phyloP scores from a whole-genome alignment of 2,888 invertebrate genomes.

The Aphodius granarius region DNA sequence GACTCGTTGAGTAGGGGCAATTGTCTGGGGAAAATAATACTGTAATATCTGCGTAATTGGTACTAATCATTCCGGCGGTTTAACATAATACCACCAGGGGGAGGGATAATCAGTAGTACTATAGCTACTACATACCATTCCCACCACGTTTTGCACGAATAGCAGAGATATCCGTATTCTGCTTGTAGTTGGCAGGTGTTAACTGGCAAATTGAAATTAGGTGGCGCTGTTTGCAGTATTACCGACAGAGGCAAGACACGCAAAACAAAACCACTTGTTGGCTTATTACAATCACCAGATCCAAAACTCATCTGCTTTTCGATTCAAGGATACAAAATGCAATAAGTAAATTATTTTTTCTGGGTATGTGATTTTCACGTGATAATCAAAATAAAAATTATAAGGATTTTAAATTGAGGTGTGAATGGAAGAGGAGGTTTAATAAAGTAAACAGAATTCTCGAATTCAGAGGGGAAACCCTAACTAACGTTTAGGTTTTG shows the following conservation, averaged over 20 bases:
- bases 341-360: no score
- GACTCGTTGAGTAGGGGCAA: not conserved
- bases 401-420: not conserved
- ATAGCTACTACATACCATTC: no score
- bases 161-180: not conserved
- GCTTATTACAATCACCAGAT: not conserved
- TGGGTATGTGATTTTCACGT: not conserved
- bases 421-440: not conserved
- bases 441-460: not conserved
- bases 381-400: not conserved
- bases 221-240: not conserved
- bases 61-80: not conserved
- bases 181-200: constrained; percentile 4
- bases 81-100: not conserved
- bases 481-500: not conserved
- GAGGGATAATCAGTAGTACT: not conserved
- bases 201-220: constrained; percentile 13
- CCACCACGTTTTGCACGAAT: no score
- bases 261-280: not conserved
- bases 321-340: no score
- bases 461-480: not conserved
- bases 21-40: not conserved
- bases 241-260: not conserved
- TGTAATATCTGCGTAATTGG: not conserved
- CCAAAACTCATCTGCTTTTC: no score